Evolutionary conservation across 2,888 invertebrate species (phyloP).

Genomic region (Zhengitettix transpicula): DNA sequence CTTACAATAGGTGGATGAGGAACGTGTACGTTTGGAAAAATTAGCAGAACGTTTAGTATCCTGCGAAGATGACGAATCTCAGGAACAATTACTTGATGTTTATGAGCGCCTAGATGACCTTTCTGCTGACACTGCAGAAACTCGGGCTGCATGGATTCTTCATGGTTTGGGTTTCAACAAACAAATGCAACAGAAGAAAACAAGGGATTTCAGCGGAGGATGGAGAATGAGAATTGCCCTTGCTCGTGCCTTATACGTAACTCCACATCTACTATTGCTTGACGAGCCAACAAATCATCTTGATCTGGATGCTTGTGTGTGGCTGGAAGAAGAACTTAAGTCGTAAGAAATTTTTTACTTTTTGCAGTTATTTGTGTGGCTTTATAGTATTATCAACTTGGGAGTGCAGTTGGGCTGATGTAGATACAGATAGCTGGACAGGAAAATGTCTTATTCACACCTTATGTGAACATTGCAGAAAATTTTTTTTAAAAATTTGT

Average conservation of each 20-base stretch:
- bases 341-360: slow-evolving; percentile 41
- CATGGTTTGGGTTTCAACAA: slow-evolving; percentile 88
- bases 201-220: slow-evolving; percentile 65
- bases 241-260: slow-evolving; percentile 89
- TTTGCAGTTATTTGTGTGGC: no score
- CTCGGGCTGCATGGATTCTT: slow-evolving; percentile 84
- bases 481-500: no score
- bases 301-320: slow-evolving; percentile 91
- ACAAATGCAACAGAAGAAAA: slow-evolving; percentile 40
- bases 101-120: slow-evolving; percentile 96
- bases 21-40: slow-evolving; percentile 76
- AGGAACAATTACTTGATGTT: slow-evolving; percentile 92
- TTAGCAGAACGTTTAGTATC: slow-evolving; percentile 79
- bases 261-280: slow-evolving; percentile 89
- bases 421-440: no score
- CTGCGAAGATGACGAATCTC: slow-evolving; percentile 75
- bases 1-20: slow-evolving; percentile 58
- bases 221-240: slow-evolving; percentile 99
- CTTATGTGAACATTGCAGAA: no score
- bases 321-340: slow-evolving; percentile 96
- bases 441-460: no score
- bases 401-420: no score
- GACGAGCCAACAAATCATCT: slow-evolving; percentile 98
- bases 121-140: slow-evolving; percentile 88
- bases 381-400: no score